phyloP scores from a whole-genome alignment of 2,888 invertebrate genomes.

The Rhorus exstirpatorius region DNA sequence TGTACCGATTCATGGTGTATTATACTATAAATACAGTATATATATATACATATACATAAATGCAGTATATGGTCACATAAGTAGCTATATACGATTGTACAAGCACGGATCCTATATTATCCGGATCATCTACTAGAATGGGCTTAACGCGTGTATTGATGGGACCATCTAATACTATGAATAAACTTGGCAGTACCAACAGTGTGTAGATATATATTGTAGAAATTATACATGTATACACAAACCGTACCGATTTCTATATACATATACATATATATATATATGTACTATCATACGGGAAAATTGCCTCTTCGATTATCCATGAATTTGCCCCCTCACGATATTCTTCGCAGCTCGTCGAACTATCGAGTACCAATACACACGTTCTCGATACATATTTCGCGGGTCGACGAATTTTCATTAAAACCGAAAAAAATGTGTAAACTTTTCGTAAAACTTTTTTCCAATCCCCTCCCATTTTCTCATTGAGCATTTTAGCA shows the following conservation, averaged over 20 bases:
- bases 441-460: too few species aligned
- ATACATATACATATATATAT: constrained; percentile 1
- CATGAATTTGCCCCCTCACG: constrained; percentile 15
- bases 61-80: constrained; percentile 61
- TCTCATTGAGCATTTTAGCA: too few species aligned
- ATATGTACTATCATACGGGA: constrained; percentile 33
- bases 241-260: constrained; percentile 3
- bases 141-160: constrained; percentile 70
- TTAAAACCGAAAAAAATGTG: not conserved
- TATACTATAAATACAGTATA: constrained; percentile 24
- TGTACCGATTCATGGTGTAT: constrained; percentile 42
- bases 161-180: constrained; percentile 59
- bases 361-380: constrained; percentile 18
- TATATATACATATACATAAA: not conserved
- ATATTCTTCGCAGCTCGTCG: constrained; percentile 18
- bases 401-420: constrained; percentile 2
- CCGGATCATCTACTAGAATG: constrained; percentile 73
- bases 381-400: constrained; percentile 12
- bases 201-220: not conserved
- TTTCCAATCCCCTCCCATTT: too few species aligned
- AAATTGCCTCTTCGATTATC: constrained; percentile 17
- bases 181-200: constrained; percentile 48
- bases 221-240: not conserved
- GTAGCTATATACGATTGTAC: constrained; percentile 66
- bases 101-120: constrained; percentile 65